Conservation (phyloP, 2,888 invertebrate genomes). For the Acanthacorydalis orientalis region DNA sequence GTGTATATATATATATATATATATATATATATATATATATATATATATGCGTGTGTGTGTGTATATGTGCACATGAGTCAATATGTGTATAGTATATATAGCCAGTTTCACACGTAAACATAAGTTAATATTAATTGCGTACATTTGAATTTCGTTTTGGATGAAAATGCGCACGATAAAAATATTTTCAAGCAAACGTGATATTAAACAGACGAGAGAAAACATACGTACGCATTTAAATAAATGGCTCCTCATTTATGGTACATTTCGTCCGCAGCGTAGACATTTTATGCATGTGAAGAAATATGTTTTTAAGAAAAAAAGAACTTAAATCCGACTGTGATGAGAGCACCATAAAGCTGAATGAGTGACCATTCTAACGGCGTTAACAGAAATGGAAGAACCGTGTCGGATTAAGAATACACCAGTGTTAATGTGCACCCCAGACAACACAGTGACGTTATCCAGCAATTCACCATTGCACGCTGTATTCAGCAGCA, state of each 20-base stretch:
- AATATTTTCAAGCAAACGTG: slow-evolving; percentile 1
- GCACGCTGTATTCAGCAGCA: no score
- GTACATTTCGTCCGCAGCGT: no score
- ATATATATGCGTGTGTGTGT: slow-evolving; percentile 5
- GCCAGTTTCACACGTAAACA: no score
- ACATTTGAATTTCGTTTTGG: slow-evolving; percentile 2
- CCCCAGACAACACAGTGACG: slow-evolving; percentile 15
- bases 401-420: slow-evolving; percentile 15
- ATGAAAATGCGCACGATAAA: slow-evolving; percentile 8
- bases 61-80: neutral
- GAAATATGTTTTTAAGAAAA: no score
- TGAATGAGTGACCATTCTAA: slow-evolving; percentile 9
- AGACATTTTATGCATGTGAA: no score
- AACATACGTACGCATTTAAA: no score
- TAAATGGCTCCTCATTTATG: no score
- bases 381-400: slow-evolving; percentile 12
- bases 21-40: slow-evolving; percentile 6
- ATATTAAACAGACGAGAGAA: no score
- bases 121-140: no score
- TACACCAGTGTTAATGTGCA: slow-evolving; percentile 11
- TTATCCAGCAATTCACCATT: slow-evolving; percentile 9
- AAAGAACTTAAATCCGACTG: neutral
- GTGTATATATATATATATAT: slow-evolving; percentile 6
- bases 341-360: slow-evolving; percentile 8
- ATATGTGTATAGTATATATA: no score